These are phyloP conservation scores for Agonopterix heracliana DNA, from an alignment of 2,888 invertebrate species.

Conservation along the genomic window DNA sequence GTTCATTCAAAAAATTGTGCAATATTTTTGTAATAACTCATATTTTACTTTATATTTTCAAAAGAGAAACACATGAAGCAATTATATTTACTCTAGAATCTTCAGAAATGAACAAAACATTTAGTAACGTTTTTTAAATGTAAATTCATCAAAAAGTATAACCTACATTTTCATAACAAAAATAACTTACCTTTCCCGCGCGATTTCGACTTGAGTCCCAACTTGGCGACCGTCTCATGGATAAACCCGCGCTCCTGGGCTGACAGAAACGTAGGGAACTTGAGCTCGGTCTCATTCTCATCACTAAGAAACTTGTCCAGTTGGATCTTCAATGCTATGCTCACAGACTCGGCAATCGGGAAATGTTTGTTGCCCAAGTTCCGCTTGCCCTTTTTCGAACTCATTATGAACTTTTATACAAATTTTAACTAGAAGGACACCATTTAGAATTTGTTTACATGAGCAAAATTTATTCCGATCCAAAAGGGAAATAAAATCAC, in stretches of 20 bases:
- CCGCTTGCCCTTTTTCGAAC: slow-evolving; percentile 60
- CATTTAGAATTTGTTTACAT: slow-evolving; percentile 17
- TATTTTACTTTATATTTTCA: too few relatives aligned
- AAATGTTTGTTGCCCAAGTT: slow-evolving; percentile 60
- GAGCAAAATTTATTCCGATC: slow-evolving; percentile 7
- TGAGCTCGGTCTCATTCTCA: slow-evolving; percentile 67
- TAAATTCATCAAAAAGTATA: not conserved
- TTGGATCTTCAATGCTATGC: slow-evolving; percentile 67
- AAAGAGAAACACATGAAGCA: too few relatives aligned
- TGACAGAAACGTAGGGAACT: slow-evolving; percentile 84
- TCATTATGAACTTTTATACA: slow-evolving; percentile 35
- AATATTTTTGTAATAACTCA: too few relatives aligned
- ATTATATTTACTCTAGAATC: too few relatives aligned
- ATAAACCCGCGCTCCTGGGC: slow-evolving; percentile 88
- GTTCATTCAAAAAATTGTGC: too few relatives aligned
- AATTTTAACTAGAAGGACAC: not conserved
- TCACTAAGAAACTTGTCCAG: slow-evolving; percentile 63
- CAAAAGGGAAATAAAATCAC: slow-evolving; percentile 4
- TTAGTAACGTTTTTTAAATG: too few relatives aligned
- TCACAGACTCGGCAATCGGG: slow-evolving; percentile 68
- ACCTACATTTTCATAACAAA: not conserved
- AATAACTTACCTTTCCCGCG: slow-evolving; percentile 82
- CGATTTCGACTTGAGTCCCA: slow-evolving; percentile 87
- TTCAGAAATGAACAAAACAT: too few relatives aligned
- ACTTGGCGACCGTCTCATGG: slow-evolving; percentile 80